Base-by-base conservation (phyloP, 2,113 vertebrate species). In the Aythya baeri region DNA sequence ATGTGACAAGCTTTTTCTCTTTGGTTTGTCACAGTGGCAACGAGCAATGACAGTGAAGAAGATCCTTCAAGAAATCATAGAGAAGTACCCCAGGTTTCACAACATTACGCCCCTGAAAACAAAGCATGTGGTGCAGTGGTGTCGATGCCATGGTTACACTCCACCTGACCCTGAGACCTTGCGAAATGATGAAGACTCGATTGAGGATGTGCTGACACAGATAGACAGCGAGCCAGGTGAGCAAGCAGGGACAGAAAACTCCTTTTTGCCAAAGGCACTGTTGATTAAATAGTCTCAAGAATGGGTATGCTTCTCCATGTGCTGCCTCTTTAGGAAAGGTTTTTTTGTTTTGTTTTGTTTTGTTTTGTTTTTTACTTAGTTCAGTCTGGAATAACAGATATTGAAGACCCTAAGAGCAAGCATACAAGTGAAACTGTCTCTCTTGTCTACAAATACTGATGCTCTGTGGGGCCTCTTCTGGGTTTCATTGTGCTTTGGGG, bases 141-240 rank as follows among this genome's bases (percentile, higher is more conserved):
- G 99, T 78, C 98, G 99, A 5, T 99, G 98, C 91, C 98, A 98
- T 7, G 99, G 99, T 85, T 99, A 99, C 96, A 99, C 99, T 0
- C 99, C 99, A 0, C 99, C 99, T 1, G 99, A 99, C 89, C 99
- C 99, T 0, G 99, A 99, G 96, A 98, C 98, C 57, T 91, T 98
- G 71, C 96, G 94, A 25, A 97, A 63, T 0, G 99, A 99, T 0
- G 98, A 99, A 68, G 99, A 99, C 94, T 99, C 99, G 0, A 99
- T 99, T 4, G 99, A 99, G 92, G 99, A 99, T 1, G 99, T 99
- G 84, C 98, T 99, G 79, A 99, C 99, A 0, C 99, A 99, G 97
- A 99, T 99, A 12, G 99, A 99, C 97, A 99, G 95, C 4, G 99
- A 99, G 93, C 99, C 99, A 27, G 99, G 99, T 98, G 31, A 93